Conservation (phyloP, 2,113 vertebrate species). For the Colaptes auratus region DNA sequence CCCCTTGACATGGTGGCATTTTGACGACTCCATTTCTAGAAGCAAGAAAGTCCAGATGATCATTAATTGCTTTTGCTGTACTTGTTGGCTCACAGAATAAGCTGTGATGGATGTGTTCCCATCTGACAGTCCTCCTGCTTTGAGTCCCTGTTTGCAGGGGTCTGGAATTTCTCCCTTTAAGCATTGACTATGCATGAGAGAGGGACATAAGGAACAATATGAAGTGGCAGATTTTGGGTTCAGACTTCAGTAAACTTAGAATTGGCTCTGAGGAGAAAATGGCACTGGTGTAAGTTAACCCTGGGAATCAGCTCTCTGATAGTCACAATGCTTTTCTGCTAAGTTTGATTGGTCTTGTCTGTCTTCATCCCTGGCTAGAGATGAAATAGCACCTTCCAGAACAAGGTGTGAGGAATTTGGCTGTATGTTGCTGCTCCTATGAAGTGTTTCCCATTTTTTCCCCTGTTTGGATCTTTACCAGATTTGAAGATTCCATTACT, state of each 20-base stretch:
- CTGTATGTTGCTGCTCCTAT: neutral
- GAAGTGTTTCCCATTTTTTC: neutral
- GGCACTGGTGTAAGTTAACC: neutral
- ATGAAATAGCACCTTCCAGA: neutral
- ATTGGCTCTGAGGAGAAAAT: neutral
- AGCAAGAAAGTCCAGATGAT: neutral
- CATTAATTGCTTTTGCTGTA: neutral
- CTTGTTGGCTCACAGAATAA: neutral
- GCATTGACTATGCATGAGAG: neutral
- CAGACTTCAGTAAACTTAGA: neutral
- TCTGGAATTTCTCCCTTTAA: neutral
- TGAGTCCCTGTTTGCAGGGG: neutral
- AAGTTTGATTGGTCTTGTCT: neutral
- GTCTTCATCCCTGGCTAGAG: neutral
- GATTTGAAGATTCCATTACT: neutral
- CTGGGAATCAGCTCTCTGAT: neutral
- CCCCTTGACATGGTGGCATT: accelerated
- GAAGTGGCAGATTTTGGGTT: neutral
- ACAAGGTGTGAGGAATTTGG: neutral
- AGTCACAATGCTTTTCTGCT: neutral
- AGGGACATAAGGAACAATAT: neutral
- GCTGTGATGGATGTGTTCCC: neutral
- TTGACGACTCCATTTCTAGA: neutral
- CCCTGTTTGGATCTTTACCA: neutral
- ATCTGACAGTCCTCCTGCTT: accelerated